Evolutionary conservation across 1,140 invertebrate species (phyloP).

Genomic region (Polypedilum vanderplanki): DNA sequence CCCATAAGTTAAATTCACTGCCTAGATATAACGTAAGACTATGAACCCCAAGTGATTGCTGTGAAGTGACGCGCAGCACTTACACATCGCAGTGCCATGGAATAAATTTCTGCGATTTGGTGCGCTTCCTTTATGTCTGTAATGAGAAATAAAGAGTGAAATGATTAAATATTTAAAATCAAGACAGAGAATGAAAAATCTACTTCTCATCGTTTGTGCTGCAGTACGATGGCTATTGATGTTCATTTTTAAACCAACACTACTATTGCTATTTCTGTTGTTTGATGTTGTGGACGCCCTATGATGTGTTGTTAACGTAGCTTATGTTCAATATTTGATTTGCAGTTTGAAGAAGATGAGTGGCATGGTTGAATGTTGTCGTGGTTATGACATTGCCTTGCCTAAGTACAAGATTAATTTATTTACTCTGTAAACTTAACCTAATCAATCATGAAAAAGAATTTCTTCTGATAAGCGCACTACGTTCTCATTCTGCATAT

Average conservation of each 20-base stretch:
- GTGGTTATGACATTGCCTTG: too few species aligned
- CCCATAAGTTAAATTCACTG: constrained; percentile 67
- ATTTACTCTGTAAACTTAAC: too few species aligned
- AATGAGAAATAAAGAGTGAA: constrained; percentile 31
- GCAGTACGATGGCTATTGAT: background rate
- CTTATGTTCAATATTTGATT: constrained; percentile 19
- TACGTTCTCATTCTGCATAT: too few species aligned
- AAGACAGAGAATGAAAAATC: background rate
- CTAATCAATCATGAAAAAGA: too few species aligned
- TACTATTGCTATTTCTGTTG: background rate
- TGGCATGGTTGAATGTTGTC: too few species aligned
- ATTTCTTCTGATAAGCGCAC: too few species aligned
- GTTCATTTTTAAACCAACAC: background rate
- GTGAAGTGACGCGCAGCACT: too few species aligned
- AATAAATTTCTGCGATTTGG: constrained; percentile 54
- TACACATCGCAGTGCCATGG: too few species aligned
- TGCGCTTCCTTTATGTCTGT: constrained; percentile 67
- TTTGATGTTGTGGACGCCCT: background rate
- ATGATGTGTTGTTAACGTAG: background rate
- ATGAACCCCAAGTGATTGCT: constrained; percentile 67
- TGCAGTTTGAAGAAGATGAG: background rate
- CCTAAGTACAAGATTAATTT: too few species aligned
- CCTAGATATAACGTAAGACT: too few species aligned
- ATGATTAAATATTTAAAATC: constrained; percentile 15
- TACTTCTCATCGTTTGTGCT: background rate